These are phyloP conservation scores for Torymus aiolomorphi DNA, from an alignment of 2,888 invertebrate species.

Conservation along the genomic window DNA sequence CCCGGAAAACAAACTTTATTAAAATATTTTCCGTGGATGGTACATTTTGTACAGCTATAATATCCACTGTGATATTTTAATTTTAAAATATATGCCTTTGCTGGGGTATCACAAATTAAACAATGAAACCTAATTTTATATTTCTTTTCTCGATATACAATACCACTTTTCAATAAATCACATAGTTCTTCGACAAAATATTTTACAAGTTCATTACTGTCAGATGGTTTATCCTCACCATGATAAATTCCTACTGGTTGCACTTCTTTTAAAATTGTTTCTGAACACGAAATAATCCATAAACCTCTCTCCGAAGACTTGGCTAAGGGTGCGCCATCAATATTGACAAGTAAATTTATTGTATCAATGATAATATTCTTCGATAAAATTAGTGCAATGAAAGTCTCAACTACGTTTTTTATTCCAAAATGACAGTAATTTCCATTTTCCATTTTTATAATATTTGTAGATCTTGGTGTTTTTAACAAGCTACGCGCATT, in stretches of 20 bases:
- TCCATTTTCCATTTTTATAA: background rate
- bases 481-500: no score
- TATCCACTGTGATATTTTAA: background rate
- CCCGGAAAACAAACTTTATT: no score
- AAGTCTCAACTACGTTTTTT: background rate
- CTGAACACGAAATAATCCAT: no score
- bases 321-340: no score
- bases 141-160: background rate
- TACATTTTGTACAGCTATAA: no score
- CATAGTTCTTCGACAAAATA: background rate
- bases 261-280: no score
- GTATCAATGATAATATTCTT: background rate
- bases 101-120: no score
- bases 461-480: background rate
- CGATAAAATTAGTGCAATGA: background rate
- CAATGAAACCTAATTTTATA: background rate
- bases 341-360: no score
- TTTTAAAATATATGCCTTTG: background rate
- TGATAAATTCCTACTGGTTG: no score
- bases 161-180: background rate
- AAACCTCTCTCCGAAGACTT: no score
- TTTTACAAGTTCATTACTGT: background rate
- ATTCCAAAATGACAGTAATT: conserved; percentile 4
- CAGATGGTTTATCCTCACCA: conserved; percentile 2
- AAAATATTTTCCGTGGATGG: no score